These are phyloP conservation scores for Ochropacha duplaris DNA, from an alignment of 2,888 invertebrate genomes.

Conservation along the genomic window DNA sequence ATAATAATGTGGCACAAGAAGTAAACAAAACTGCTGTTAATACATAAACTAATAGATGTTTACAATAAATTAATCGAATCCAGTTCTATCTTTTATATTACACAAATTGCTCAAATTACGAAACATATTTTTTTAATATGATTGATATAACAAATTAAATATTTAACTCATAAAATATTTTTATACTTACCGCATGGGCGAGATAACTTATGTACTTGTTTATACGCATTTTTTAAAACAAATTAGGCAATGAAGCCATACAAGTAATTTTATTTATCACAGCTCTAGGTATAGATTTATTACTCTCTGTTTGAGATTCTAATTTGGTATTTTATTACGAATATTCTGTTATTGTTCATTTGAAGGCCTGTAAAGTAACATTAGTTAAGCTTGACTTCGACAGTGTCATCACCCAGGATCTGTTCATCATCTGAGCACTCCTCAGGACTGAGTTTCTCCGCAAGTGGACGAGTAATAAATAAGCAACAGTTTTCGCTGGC, in stretches of 20 bases:
- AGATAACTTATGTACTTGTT: background rate
- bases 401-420: conserved; percentile 68
- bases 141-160: conserved; percentile 4
- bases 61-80: no score
- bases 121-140: conserved; percentile 1
- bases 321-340: background rate
- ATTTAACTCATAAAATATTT: background rate
- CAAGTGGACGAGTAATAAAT: conserved; percentile 52
- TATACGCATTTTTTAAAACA: background rate
- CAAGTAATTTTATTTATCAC: background rate
- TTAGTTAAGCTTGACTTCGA: conserved; percentile 70
- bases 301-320: background rate
- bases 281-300: background rate
- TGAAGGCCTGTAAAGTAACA: background rate
- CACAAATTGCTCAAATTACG: background rate
- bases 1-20: background rate
- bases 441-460: conserved; percentile 66
- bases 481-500: conserved; percentile 66
- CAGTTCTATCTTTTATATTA: background rate
- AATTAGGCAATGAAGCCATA: background rate
- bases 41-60: background rate
- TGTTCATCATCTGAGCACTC: conserved; percentile 69
- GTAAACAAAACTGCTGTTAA: background rate
- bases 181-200: background rate
- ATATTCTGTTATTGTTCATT: background rate